These are phyloP conservation scores for Stegodyphus mimosarum DNA, from an alignment of 1,140 invertebrate species.

Conservation along the genomic window DNA sequence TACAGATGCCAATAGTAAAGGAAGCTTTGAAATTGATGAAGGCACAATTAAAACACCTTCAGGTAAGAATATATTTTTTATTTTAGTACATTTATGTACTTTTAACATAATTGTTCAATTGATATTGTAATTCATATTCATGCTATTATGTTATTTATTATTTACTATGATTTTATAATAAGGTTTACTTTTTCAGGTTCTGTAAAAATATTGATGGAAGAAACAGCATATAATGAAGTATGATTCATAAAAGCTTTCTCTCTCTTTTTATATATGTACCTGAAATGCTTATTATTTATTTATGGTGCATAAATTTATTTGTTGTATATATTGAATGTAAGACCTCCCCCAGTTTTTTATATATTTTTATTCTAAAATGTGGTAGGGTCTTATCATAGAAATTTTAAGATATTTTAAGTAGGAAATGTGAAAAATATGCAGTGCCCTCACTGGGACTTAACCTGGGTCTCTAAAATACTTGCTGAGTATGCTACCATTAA, in stretches of 20 bases:
- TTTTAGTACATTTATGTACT: not conserved
- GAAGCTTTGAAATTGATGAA: conserved; percentile 49
- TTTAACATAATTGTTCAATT: not conserved
- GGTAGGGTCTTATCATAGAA: too few species aligned
- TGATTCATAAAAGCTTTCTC: not conserved
- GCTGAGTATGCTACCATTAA: too few species aligned
- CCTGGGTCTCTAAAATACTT: too few species aligned
- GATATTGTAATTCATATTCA: not conserved
- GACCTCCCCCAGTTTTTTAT: too few species aligned
- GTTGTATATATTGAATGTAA: too few species aligned
- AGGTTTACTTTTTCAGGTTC: conserved; percentile 8
- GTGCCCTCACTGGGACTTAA: too few species aligned
- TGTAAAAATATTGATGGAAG: conserved; percentile 42
- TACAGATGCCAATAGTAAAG: conserved; percentile 22
- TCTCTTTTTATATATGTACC: too few species aligned
- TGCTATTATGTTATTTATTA: not conserved
- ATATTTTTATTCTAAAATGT: too few species aligned
- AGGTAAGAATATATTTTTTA: conserved; percentile 21
- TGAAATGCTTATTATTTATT: too few species aligned
- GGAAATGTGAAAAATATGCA: too few species aligned
- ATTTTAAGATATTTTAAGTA: too few species aligned
- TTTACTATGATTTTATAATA: not conserved
- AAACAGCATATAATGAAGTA: conserved; percentile 55
- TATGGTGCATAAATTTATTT: too few species aligned
- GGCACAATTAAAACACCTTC: conserved; percentile 15